These are phyloP conservation scores for Vultur gryphus DNA, from an alignment of 2,797 vertebrate species.

Conservation along the genomic window DNA sequence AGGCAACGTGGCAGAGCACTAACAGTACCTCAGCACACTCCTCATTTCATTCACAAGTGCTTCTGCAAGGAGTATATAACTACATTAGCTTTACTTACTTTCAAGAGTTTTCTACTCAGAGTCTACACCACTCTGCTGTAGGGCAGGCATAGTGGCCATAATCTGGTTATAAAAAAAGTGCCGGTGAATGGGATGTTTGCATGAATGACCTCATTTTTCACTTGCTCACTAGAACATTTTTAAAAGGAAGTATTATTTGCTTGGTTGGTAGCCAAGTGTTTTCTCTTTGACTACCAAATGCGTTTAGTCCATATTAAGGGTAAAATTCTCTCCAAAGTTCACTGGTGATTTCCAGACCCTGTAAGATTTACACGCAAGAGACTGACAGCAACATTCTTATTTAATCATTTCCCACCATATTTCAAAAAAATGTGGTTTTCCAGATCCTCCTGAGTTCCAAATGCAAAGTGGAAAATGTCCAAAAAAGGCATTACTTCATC, in stretches of 20 bases:
- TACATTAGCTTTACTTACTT: background rate
- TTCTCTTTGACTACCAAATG: slow-evolving; percentile 42
- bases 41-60: background rate
- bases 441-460: background rate
- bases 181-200: background rate
- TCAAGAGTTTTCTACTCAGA: background rate
- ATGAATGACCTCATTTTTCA: background rate
- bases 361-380: background rate
- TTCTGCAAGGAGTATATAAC: background rate
- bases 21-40: background rate
- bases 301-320: slow-evolving; percentile 19
- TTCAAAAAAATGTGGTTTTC: background rate
- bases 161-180: background rate
- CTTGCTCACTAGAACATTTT: slow-evolving; percentile 1
- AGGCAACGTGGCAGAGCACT: background rate
- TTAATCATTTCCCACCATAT: slow-evolving; percentile 25
- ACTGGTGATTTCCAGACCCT: slow-evolving; percentile 9
- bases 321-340: slow-evolving; percentile 15
- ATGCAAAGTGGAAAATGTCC: slow-evolving; percentile 19
- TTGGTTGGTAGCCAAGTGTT: slow-evolving; percentile 53
- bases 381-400: slow-evolving; percentile 16
- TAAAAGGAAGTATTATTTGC: background rate
- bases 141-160: background rate
- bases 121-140: background rate
- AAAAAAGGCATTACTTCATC: slow-evolving; percentile 37